Percentiles rank a stretch among this genome's conserved stretches.
phyloP scores from a whole-genome alignment of 2,888 invertebrate genomes.

The Pomacea canaliculata region DNA sequence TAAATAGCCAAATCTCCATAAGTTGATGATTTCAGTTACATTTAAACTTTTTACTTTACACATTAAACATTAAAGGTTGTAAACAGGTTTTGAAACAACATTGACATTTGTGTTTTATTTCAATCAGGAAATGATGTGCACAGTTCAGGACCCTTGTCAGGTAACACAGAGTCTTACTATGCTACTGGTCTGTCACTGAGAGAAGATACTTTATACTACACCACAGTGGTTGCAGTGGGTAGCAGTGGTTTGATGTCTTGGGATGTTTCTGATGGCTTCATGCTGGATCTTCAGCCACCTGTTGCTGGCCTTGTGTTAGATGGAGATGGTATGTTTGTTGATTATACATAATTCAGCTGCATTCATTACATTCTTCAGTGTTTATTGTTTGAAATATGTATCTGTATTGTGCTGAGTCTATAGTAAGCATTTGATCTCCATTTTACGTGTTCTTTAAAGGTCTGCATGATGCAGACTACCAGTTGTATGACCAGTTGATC shows the following conservation, averaged over 20 bases:
- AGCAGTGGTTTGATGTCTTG: slow-evolving; percentile 19
- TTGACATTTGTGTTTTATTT: neutral
- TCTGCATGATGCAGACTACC: slow-evolving; percentile 15
- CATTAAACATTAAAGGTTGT: neutral
- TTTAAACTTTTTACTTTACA: neutral
- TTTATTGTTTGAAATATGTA: neutral
- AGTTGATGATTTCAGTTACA: too few relatives aligned
- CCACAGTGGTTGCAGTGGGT: slow-evolving; percentile 15
- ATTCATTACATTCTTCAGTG: neutral
- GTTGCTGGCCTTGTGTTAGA: slow-evolving; percentile 22
- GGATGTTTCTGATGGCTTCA: slow-evolving; percentile 26
- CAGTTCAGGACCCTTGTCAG: neutral
- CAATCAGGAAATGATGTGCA: neutral
- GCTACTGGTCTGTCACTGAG: slow-evolving; percentile 22
- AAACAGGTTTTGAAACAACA: neutral
- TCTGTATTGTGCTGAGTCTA: neutral
- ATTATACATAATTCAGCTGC: neutral
- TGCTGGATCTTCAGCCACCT: slow-evolving; percentile 19
- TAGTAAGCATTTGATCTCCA: neutral
- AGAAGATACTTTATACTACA: slow-evolving; percentile 29
- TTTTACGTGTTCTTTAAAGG: slow-evolving; percentile 2
- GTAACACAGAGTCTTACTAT: neutral
- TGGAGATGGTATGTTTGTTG: slow-evolving; percentile 20
- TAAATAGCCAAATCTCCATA: too few relatives aligned
- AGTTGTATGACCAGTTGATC: neutral